Evolutionary conservation across 1,140 invertebrate species (phyloP), one percentile per base, ranked within the genome.

Genomic region (Palaemon carinicauda): DNA sequence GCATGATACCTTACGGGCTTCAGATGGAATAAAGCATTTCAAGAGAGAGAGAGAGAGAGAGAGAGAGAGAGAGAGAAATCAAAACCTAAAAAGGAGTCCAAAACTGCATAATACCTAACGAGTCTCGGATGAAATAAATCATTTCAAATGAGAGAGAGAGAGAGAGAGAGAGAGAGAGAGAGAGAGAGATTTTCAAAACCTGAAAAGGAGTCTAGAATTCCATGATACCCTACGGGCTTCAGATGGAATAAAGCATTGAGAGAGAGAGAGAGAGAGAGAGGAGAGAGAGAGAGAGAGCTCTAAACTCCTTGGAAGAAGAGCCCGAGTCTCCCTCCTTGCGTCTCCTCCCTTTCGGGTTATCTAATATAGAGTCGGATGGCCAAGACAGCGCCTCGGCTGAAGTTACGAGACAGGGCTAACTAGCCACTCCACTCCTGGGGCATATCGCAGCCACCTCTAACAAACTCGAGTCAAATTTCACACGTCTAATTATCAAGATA

Each of bases 391-490:
- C 7, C 7, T 31, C 65, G 65, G 65, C 24, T 7, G 10, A 3
- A 69, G 65, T 69, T 69, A 69, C 29, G 65, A 27, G 65, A 69
- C 65, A 69, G 29, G 65, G 29, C 24, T 24, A 69, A 29, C 65
- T 27, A 31, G 24, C 65, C 24, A 69, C 3, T 4, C n/a, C 24
- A 24, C 65, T 69, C 65, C 21, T 0, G 65, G 65, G 65, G 65
- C 60, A 29, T 1, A 24, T 69, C 65, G 4, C 21, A 29, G 65
- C 41, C 65, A 69, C 65, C 65, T 69, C 65, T 69, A 69, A 69
- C 65, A 69, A 69, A 69, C 65, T 69, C 24, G 65, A 69, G 65
- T 69, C 65, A 69, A 69, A 69, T 69, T 69, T 69, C 65, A 24
- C 17, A 17, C 65, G 65, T 27, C 65, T 69, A 69, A 69, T 69